Evolutionary conservation across 30 jellyfish, hydroid and myxozoan species (phyloP).

Genomic region (Aurelia aurita complex sp. Pacific): DNA sequence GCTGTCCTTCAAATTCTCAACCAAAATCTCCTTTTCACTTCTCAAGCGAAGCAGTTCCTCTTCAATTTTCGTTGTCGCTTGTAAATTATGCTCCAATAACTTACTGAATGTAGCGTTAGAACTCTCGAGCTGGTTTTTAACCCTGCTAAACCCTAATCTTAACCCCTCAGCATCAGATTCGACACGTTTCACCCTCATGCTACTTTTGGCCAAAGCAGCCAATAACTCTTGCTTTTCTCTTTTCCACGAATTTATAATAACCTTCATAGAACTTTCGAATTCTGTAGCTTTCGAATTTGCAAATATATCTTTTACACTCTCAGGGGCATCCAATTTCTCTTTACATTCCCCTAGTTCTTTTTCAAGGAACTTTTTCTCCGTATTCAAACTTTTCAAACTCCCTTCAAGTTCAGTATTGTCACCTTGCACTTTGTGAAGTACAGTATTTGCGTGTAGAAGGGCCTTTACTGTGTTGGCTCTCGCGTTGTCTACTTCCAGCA

Average conservation of each 20-base stretch:
- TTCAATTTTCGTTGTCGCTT: slow-evolving; percentile 76
- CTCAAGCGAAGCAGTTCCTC: slow-evolving; percentile 46
- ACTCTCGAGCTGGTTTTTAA: slow-evolving; percentile 83
- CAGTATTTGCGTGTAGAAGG: slow-evolving; percentile 77
- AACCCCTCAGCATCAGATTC: slow-evolving; percentile 79
- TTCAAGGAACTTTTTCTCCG: slow-evolving; percentile 66
- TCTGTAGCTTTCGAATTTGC: slow-evolving; percentile 48
- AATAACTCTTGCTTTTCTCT: slow-evolving; percentile 79
- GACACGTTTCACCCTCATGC: slow-evolving; percentile 59
- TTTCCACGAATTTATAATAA: slow-evolving; percentile 71
- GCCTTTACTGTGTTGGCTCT: slow-evolving; percentile 89
- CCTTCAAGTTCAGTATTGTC: slow-evolving; percentile 82
- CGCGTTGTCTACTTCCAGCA: slow-evolving; percentile 87
- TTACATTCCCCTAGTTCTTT: slow-evolving; percentile 43
- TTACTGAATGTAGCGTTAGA: slow-evolving; percentile 73
- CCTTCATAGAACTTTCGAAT: slow-evolving; percentile 76
- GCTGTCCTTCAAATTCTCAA: slow-evolving; percentile 24
- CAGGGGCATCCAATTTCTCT: slow-evolving; percentile 34
- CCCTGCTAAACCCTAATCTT: slow-evolving; percentile 75
- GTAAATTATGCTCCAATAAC: slow-evolving; percentile 69
- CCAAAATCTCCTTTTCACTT: slow-evolving; percentile 56
- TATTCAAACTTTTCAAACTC: slow-evolving; percentile 45
- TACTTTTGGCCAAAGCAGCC: slow-evolving; percentile 56
- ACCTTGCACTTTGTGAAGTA: slow-evolving; percentile 75
- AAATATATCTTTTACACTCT: slow-evolving; percentile 49